Evolutionary conservation across 2,888 invertebrate genomes (phyloP), one percentile per base, ranked within the genome.

Genomic region (Xanthia icteritia): DNA sequence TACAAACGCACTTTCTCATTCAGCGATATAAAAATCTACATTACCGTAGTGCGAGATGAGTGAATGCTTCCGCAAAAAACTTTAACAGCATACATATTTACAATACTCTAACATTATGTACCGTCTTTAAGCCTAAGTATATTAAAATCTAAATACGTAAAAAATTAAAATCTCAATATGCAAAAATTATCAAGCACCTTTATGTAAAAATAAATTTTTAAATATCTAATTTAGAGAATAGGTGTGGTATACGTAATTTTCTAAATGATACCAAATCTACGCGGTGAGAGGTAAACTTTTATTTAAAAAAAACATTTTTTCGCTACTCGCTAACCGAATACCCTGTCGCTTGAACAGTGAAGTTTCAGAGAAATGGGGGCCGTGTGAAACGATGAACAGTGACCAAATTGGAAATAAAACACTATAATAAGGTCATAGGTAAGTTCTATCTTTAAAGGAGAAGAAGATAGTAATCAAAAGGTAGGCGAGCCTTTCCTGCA

Each of bases 161-260:
- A 87, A 93, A 93, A 92, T 90, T 87, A 92, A 92, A 92, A 90
- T 91, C 88, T 92, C 88, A 90, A 89, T 88, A 89, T 86, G 87
- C 87, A 88, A 88, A 89, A 89, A 89, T 89, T 78, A 90, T 90
- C 75, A 92, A 93, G 93, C 93, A 94, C 94, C 94, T 88, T 91
- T 84, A 76, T 88, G 77, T 84, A 88, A 86, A 86, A 85, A 88
- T 81, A 86, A 82, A 87, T 84, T 65, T 64, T 76, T 82, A 77
- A 82, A 79, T 81, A 82, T 86, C 78, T 86, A 89, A 82, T 74
- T 77, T 68, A 82, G 56, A 80, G 78, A 84, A 77, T 69, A 81
- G 78, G 77, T 83, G 77, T 75, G 82, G 51, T 56, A 84, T 71
- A 76, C 36, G 64, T 71, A 64, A 45, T 65, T 61, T 79, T 80